A percentile compares a stretch with the other conserved stretches of the same genome.
Evolutionary conservation across 2,113 vertebrate genomes (phyloP).

Genomic region (Microcebus murinus): DNA sequence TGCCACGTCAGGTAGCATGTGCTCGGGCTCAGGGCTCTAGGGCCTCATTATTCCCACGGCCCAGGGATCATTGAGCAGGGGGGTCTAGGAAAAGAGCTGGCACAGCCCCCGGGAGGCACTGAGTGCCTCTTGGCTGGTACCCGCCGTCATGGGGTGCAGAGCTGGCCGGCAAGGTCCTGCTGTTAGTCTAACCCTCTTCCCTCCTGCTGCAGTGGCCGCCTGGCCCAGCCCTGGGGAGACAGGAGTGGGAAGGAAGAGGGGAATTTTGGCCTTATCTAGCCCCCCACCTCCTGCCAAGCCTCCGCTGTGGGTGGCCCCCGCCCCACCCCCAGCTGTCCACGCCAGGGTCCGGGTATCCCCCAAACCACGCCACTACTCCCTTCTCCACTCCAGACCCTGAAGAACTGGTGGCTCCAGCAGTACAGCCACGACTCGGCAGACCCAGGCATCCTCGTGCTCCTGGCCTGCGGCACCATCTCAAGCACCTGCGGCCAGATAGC

Average conservation of each 20-base stretch:
- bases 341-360: neutral
- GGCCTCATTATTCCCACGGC: conserved; percentile 83
- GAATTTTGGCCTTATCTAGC: conserved; percentile 15
- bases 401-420: conserved; percentile 91
- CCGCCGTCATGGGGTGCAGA: conserved; percentile 71
- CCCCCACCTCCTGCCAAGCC: conserved; percentile 71
- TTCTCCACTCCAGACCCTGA: conserved; percentile 87
- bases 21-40: conserved; percentile 46
- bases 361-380: neutral
- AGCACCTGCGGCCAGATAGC: conserved; percentile 94
- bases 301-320: conserved; percentile 70
- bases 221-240: neutral
- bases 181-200: neutral
- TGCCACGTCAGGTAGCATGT: rapidly evolving
- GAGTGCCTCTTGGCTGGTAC: conserved; percentile 80
- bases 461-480: conserved; percentile 92
- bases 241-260: neutral
- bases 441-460: conserved; percentile 90
- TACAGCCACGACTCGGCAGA: conserved; percentile 84
- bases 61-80: neutral
- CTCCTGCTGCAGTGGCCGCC: neutral
- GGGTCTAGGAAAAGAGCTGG: conserved; percentile 80
- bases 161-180: neutral
- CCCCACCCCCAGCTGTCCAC: conserved; percentile 68
- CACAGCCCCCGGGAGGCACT: conserved; percentile 86